phyloP scores from a whole-genome alignment of 2,888 invertebrate species.

The Drosophila suboccidentalis region DNA sequence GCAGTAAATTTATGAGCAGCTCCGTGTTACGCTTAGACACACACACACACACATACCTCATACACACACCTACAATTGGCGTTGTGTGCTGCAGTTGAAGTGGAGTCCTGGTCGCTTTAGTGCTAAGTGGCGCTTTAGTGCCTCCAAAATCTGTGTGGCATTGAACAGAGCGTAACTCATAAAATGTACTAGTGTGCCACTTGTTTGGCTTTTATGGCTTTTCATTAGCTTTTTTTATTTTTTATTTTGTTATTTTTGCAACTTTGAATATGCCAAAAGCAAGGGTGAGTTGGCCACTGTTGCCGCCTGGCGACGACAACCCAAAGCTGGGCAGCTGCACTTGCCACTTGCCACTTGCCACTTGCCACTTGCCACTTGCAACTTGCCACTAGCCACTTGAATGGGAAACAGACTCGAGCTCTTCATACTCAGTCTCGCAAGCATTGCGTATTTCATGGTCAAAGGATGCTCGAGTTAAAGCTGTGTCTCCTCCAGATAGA shows the following conservation, averaged over 20 bases:
- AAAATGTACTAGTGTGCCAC: conserved; percentile 67
- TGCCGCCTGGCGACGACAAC: conserved; percentile 11
- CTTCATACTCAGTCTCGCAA: conserved; percentile 3
- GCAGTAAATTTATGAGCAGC: conserved; percentile 49
- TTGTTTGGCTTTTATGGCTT: conserved; percentile 77
- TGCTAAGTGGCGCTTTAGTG: conserved; percentile 78
- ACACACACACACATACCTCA: background rate
- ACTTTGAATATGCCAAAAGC: conserved; percentile 46
- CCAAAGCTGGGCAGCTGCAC: conserved; percentile 22
- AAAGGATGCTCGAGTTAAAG: conserved; percentile 49
- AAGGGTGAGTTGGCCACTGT: conserved; percentile 15
- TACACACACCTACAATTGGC: background rate
- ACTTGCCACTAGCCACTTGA: conserved; percentile 17
- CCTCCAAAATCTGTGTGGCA: conserved; percentile 72
- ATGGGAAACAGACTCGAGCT: conserved; percentile 10
- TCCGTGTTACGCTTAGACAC: conserved; percentile 5
- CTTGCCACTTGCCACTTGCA: too few relatives aligned
- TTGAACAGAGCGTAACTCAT: conserved; percentile 49
- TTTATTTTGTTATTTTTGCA: conserved; percentile 23
- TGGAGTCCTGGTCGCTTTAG: conserved; percentile 65
- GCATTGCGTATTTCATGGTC: conserved; percentile 53
- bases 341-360: conserved; percentile 13
- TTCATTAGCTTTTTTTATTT: conserved; percentile 72
- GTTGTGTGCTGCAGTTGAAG: conserved; percentile 18
- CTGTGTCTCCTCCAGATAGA: background rate